Conservation (phyloP, 2,888 invertebrate genomes). For the Chloroclysta siterata region DNA sequence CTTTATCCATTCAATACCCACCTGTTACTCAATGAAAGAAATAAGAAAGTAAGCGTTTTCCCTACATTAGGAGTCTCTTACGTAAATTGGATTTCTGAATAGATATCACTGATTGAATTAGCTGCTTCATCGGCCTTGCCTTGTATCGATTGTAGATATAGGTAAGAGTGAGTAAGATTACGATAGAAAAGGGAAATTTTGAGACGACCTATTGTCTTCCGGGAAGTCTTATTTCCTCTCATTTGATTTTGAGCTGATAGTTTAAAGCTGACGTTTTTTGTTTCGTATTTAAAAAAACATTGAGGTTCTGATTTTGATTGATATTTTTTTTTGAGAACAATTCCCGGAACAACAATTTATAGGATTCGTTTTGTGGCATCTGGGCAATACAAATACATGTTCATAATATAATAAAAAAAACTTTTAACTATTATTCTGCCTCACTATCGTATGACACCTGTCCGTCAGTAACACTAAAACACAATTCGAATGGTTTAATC, state of each 20-base stretch:
- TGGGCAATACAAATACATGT: too few species aligned
- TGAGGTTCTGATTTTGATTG: too few species aligned
- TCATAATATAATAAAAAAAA: too few species aligned
- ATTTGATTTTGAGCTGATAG: not conserved
- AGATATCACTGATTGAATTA: conserved; percentile 79
- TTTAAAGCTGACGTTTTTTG: too few species aligned
- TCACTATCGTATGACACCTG: too few species aligned
- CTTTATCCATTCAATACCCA: conserved; percentile 35
- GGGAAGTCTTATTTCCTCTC: not conserved
- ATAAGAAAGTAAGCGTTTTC: conserved; percentile 41
- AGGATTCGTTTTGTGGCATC: too few species aligned
- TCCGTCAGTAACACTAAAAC: too few species aligned
- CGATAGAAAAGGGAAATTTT: conserved; percentile 11
- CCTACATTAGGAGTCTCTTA: conserved; percentile 63
- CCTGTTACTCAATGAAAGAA: conserved; percentile 42
- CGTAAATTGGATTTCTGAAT: conserved; percentile 76
- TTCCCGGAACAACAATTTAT: too few species aligned
- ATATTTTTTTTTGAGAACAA: too few species aligned
- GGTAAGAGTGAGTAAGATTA: conserved; percentile 22
- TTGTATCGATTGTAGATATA: conserved; percentile 35
- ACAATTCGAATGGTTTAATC: too few species aligned
- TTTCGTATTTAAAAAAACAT: too few species aligned
- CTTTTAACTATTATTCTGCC: too few species aligned
- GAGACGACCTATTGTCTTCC: conserved; percentile 6
- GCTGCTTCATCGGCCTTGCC: conserved; percentile 65